Percentiles rank a stretch among this genome's conserved stretches.
These are phyloP conservation scores for Drosophila emarginata DNA, from an alignment of 2,888 invertebrate species.

Conservation along the genomic window DNA sequence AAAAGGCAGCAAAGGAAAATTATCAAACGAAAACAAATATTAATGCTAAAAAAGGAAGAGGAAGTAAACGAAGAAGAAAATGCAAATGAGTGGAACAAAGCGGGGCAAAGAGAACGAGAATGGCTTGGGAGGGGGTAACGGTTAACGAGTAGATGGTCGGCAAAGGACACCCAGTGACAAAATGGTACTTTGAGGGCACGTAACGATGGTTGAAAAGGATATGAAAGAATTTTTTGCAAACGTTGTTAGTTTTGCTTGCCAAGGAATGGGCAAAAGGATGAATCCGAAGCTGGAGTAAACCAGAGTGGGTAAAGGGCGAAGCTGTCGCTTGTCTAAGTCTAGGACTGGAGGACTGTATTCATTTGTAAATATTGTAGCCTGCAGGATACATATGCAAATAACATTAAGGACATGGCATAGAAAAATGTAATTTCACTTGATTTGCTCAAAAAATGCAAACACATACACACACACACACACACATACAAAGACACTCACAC, in stretches of 20 bases:
- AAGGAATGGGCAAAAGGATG: neutral
- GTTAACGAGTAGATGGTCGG: constrained; percentile 11
- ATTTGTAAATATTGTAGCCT: constrained; percentile 77
- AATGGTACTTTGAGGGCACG: constrained; percentile 77
- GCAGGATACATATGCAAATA: constrained; percentile 77
- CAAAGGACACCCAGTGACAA: constrained; percentile 51
- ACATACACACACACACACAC: constrained; percentile 53
- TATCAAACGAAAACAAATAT: constrained; percentile 79
- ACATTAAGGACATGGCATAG: constrained; percentile 69
- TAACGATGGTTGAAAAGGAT: constrained; percentile 71
- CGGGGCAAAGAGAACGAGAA: constrained; percentile 9
- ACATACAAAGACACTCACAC: constrained; percentile 21
- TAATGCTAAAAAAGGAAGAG: constrained; percentile 54
- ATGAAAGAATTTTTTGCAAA: constrained; percentile 74
- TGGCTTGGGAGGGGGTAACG: constrained; percentile 16
- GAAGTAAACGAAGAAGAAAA: constrained; percentile 48
- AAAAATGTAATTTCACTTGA: constrained; percentile 78
- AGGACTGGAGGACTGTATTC: constrained; percentile 44
- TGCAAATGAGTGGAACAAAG: constrained; percentile 63
- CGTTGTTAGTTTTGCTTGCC: constrained; percentile 60
- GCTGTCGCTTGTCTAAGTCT: constrained; percentile 26
- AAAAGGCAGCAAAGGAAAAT: constrained; percentile 76
- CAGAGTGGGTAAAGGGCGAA: constrained; percentile 24
- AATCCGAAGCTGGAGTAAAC: too few relatives aligned
- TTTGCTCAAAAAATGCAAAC: constrained; percentile 73